Evolutionary conservation across 1,140 invertebrate species (phyloP).

Genomic region (Frieseomelitta varia): DNA sequence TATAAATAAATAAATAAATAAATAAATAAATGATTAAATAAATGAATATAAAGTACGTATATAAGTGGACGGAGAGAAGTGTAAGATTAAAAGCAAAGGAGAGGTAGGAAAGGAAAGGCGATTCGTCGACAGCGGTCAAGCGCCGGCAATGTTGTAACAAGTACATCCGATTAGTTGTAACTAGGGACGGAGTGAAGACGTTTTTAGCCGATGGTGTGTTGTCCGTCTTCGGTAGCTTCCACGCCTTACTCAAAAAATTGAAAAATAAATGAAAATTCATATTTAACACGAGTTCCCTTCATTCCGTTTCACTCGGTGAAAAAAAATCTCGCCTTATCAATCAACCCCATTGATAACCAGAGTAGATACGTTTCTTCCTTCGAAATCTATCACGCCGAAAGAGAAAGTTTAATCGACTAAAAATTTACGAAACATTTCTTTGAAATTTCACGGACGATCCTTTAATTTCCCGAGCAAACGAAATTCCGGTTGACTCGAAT

Average conservation of each 20-base stretch:
- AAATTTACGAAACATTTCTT: no score
- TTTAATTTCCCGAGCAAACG: no score
- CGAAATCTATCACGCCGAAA: no score
- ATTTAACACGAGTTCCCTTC: conserved; percentile 36
- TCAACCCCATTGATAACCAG: no score
- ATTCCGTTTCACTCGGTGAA: not conserved
- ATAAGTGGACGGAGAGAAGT: conserved; percentile 9
- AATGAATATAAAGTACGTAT: conserved; percentile 13
- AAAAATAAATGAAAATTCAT: conserved; percentile 62
- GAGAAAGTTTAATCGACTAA: no score
- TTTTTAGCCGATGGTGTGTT: conserved; percentile 66
- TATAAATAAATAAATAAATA: conserved; percentile 1
- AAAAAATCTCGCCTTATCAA: not conserved
- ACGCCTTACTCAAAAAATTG: conserved; percentile 60
- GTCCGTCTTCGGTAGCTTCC: conserved; percentile 64
- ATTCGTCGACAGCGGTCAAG: conserved; percentile 41
- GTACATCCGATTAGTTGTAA: conserved; percentile 56
- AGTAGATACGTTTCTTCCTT: no score
- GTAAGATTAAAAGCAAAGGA: not conserved
- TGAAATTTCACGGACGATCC: no score
- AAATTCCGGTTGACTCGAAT: no score
- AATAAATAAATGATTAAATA: conserved; percentile 11
- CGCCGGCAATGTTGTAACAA: conserved; percentile 40
- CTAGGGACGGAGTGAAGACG: conserved; percentile 51
- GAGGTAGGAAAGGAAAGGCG: conserved; percentile 15